Conservation (phyloP, 2,113 vertebrate genomes). For the Pipa parva region DNA sequence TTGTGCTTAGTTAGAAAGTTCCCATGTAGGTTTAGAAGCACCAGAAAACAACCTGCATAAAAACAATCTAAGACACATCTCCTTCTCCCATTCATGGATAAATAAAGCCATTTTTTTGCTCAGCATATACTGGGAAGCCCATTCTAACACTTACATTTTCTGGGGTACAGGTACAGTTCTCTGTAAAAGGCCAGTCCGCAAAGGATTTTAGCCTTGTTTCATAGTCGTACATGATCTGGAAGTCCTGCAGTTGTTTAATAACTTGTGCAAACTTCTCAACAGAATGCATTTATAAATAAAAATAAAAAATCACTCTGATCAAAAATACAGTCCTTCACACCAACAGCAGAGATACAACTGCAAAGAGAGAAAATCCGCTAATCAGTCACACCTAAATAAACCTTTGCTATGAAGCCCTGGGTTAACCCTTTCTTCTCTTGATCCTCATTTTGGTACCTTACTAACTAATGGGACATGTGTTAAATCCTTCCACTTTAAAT, state of each 20-base stretch:
- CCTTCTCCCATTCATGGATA: too few relatives aligned
- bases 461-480: not conserved
- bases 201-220: constrained; percentile 65
- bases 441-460: not conserved
- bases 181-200: constrained; percentile 68
- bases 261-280: constrained; percentile 25
- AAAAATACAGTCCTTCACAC: accelerated
- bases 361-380: not conserved
- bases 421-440: constrained; percentile 5
- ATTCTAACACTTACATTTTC: constrained; percentile 63
- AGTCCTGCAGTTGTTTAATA: constrained; percentile 44
- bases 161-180: constrained; percentile 70
- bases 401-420: not conserved
- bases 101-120: too few relatives aligned
- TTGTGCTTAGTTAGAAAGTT: too few relatives aligned
- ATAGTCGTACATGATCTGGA: constrained; percentile 65
- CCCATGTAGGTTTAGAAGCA: too few relatives aligned
- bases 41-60: too few relatives aligned
- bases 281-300: not conserved
- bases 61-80: too few relatives aligned
- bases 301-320: too few relatives aligned
- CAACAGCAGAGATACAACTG: not conserved
- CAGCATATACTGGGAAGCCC: too few relatives aligned
- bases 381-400: not conserved
- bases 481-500: not conserved